Percentiles rank a stretch among this genome's conserved stretches.
These are phyloP conservation scores for Tipula lateralis DNA, from an alignment of 2,888 invertebrate species.

Conservation along the genomic window DNA sequence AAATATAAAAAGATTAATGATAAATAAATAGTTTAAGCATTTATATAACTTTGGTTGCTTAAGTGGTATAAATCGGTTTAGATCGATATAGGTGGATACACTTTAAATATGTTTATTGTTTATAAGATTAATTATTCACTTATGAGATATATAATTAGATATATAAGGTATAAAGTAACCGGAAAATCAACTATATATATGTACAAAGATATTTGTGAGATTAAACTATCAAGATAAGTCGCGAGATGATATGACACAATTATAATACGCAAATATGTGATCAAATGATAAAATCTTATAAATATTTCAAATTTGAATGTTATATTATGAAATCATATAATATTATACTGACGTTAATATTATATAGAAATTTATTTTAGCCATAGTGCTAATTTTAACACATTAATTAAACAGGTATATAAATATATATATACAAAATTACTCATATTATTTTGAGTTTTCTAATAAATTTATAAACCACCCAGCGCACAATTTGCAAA, in stretches of 20 bases:
- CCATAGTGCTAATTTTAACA: background rate
- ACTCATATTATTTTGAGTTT: background rate
- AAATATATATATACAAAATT: background rate
- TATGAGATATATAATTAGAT: background rate
- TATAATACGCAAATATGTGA: background rate
- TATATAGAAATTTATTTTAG: background rate
- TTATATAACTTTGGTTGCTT: background rate
- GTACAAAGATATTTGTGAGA: background rate
- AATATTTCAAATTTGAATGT: background rate
- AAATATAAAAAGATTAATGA: background rate
- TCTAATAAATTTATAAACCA: background rate
- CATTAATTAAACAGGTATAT: background rate
- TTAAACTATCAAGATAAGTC: background rate
- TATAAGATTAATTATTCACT: background rate
- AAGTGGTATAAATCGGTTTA: background rate
- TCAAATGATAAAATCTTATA: background rate
- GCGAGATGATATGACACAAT: background rate
- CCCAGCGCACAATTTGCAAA: background rate
- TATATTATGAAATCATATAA: background rate
- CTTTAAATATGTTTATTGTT: background rate
- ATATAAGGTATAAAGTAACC: background rate
- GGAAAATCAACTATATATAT: background rate
- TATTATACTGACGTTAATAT: background rate
- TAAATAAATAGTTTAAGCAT: constrained; percentile 5
- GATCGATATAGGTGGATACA: background rate